Evolutionary conservation across 1,140 invertebrate genomes (phyloP).

Genomic region (Steinernema feltiae): DNA sequence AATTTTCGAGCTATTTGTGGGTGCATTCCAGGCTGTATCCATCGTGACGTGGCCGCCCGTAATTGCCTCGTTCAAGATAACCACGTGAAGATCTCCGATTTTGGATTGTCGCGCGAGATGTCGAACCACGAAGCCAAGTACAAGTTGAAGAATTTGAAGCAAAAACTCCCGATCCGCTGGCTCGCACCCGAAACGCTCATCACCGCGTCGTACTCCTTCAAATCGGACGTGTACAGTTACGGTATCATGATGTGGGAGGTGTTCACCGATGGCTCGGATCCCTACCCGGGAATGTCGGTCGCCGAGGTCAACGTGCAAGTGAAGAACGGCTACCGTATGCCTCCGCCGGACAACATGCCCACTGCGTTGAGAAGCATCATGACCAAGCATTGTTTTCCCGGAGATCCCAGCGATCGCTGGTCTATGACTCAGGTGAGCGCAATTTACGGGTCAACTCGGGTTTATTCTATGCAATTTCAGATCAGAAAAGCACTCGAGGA

Average conservation of each 20-base stretch:
- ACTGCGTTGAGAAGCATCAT: slow-evolving; percentile 29
- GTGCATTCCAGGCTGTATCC: slow-evolving; percentile 74
- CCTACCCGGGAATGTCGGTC: slow-evolving; percentile 36
- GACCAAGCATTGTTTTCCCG: slow-evolving; percentile 30
- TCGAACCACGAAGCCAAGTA: slow-evolving; percentile 30
- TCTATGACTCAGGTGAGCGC: slow-evolving; percentile 27
- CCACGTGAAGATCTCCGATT: slow-evolving; percentile 90
- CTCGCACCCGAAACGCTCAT: slow-evolving; percentile 38
- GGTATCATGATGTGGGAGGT: slow-evolving; percentile 42
- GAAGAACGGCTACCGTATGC: slow-evolving; percentile 35
- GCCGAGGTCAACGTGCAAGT: slow-evolving; percentile 45
- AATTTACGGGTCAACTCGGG: background rate
- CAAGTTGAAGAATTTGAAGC: slow-evolving; percentile 42
- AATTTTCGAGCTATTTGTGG: background rate
- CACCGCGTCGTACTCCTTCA: slow-evolving; percentile 28
- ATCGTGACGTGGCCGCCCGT: slow-evolving; percentile 62
- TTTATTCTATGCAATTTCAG: background rate
- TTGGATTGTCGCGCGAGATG: slow-evolving; percentile 87
- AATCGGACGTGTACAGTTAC: slow-evolving; percentile 41
- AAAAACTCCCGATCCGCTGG: slow-evolving; percentile 42
- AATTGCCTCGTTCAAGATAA: slow-evolving; percentile 84
- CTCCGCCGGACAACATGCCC: slow-evolving; percentile 36
- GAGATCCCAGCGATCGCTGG: slow-evolving; percentile 33
- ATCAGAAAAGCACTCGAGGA: background rate
- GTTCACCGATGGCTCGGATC: slow-evolving; percentile 37